A percentile compares a stretch with the other conserved stretches of the same genome.
phyloP scores from a whole-genome alignment of 1,140 invertebrate species.

The Pemphigus obesinymphae region DNA sequence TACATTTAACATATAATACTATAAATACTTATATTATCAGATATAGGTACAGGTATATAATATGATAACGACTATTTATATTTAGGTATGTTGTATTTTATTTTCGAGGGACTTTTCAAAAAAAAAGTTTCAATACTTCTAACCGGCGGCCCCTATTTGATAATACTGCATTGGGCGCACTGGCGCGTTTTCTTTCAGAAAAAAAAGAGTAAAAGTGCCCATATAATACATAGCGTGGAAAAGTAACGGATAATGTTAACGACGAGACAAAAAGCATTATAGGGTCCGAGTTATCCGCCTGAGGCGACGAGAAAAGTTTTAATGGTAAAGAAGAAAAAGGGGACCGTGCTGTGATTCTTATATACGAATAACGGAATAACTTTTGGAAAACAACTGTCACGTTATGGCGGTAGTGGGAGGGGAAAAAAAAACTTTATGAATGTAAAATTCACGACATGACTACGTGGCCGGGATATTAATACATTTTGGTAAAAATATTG shows the following conservation, averaged over 20 bases:
- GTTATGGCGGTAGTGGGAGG: neutral
- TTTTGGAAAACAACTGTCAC: neutral
- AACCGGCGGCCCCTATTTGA: too few relatives aligned
- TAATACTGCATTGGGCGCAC: too few relatives aligned
- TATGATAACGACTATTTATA: too few relatives aligned
- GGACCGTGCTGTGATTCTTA: neutral
- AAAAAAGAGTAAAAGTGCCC: neutral
- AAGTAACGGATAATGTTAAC: neutral
- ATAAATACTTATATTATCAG: too few relatives aligned
- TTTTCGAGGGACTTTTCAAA: too few relatives aligned
- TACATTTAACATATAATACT: too few relatives aligned
- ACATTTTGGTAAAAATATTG: too few relatives aligned
- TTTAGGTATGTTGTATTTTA: too few relatives aligned
- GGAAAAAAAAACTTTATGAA: neutral
- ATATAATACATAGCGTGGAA: neutral
- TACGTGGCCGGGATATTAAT: too few relatives aligned
- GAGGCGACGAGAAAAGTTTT: slow-evolving; percentile 17
- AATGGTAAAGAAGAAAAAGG: neutral
- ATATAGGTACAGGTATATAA: too few relatives aligned
- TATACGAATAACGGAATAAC: neutral
- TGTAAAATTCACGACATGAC: neutral
- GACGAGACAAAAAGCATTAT: slow-evolving; percentile 1
- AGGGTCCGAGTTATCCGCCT: neutral
- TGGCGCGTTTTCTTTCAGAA: too few relatives aligned
- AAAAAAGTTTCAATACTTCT: too few relatives aligned